Percentiles rank a stretch among this genome's conserved stretches.
These are phyloP conservation scores for Drosophila erecta DNA, from an alignment of 1,140 invertebrate genomes.

Conservation along the genomic window DNA sequence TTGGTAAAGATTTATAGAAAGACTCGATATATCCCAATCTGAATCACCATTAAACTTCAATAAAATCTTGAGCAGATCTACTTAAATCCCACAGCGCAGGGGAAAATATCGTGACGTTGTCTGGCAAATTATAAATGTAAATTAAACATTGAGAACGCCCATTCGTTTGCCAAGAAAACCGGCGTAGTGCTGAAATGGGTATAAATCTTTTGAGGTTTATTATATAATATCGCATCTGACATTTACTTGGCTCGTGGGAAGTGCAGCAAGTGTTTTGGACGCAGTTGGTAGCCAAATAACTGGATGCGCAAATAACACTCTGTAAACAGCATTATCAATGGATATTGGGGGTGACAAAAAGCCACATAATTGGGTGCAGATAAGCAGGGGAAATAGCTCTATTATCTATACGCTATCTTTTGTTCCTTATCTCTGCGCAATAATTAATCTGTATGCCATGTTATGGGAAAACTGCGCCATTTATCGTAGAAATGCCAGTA, in stretches of 20 bases:
- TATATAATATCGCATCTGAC: constrained; percentile 1
- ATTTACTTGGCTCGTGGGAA: constrained; percentile 22
- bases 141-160: constrained; percentile 3
- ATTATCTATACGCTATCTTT: constrained; percentile 27
- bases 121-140: constrained; percentile 31
- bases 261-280: constrained; percentile 14
- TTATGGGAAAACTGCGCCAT: constrained; percentile 23
- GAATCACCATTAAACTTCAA: background rate
- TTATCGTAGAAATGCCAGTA: background rate
- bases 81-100: constrained; percentile 6
- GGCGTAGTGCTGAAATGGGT: background rate
- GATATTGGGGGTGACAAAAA: constrained; percentile 8
- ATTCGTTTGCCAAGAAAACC: constrained; percentile 18
- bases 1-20: constrained; percentile 14
- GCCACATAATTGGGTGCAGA: constrained; percentile 38
- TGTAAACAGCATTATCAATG: constrained; percentile 13
- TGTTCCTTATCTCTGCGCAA: constrained; percentile 1
- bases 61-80: constrained; percentile 10
- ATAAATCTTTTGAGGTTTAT: constrained; percentile 13
- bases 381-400: constrained; percentile 27
- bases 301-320: constrained; percentile 16
- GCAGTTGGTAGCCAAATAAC: constrained; percentile 45
- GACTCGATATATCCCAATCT: background rate
- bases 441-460: constrained; percentile 6
- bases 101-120: constrained; percentile 37